Evolutionary conservation across 2,113 vertebrate genomes (phyloP).

Genomic region (Oryzias javanicus): DNA sequence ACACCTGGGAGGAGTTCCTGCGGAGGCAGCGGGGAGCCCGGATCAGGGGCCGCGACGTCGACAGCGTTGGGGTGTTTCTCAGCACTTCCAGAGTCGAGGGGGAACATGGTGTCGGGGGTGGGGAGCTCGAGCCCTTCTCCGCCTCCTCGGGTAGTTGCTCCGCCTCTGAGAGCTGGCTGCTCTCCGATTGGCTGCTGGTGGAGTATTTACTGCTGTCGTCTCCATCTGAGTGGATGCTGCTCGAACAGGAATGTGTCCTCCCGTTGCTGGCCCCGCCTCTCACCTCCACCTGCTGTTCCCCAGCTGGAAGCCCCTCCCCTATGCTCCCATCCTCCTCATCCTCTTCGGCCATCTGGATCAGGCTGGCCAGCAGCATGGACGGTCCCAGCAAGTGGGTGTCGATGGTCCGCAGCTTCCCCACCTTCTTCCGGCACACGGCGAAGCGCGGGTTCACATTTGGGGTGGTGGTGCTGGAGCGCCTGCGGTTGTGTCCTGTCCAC

Average conservation of each 20-base stretch:
- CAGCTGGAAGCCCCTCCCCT: neutral
- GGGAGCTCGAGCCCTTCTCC: conserved; percentile 33
- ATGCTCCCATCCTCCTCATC: conserved; percentile 49
- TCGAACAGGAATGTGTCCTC: conserved; percentile 41
- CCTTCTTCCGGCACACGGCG: conserved; percentile 61
- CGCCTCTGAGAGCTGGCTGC: conserved; percentile 36
- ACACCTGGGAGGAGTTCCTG: conserved; percentile 76
- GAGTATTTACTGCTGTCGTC: conserved; percentile 38
- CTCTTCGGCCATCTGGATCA: conserved; percentile 75
- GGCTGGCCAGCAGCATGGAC: conserved; percentile 79
- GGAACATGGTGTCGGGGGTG: conserved; percentile 7
- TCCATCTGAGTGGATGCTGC: conserved; percentile 58
- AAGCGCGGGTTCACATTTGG: conserved; percentile 83
- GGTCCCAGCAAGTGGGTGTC: conserved; percentile 79
- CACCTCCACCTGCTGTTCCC: conserved; percentile 61
- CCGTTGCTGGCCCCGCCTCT: conserved; percentile 21
- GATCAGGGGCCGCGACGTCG: conserved; percentile 50
- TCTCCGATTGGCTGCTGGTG: conserved; percentile 54
- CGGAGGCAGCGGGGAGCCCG: conserved; percentile 78
- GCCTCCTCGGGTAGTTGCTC: conserved; percentile 34
- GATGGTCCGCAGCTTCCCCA: conserved; percentile 50
- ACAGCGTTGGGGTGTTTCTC: neutral
- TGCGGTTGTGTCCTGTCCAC: conserved; percentile 44
- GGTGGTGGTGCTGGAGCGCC: conserved; percentile 86
- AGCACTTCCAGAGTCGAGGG: conserved; percentile 2